These are phyloP conservation scores for Antedon mediterranea DNA, from an alignment of 53 echinoderm and acorn worm species.

Conservation along the genomic window DNA sequence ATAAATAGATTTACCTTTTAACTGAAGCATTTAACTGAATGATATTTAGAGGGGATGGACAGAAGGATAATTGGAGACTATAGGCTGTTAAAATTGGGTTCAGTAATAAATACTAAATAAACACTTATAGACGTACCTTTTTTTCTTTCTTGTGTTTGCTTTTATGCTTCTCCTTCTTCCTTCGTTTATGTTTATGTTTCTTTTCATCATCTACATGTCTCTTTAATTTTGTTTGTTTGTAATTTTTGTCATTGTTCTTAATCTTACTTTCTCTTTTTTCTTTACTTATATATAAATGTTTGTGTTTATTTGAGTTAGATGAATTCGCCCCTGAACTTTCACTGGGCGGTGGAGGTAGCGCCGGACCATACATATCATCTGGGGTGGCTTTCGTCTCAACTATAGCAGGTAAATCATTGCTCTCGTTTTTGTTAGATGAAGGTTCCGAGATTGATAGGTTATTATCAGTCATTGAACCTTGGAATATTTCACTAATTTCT, in stretches of 20 bases:
- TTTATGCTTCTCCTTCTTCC: not conserved
- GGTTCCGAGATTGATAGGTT: not conserved
- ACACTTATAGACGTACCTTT: too few species aligned
- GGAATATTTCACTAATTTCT: too few species aligned
- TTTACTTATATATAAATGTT: not conserved
- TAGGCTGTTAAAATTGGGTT: too few species aligned
- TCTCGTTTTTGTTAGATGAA: not conserved
- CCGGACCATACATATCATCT: not conserved
- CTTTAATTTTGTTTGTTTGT: not conserved
- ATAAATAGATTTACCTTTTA: not conserved
- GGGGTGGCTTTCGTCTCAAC: not conserved
- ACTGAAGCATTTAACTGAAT: not conserved
- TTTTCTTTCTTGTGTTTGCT: not conserved
- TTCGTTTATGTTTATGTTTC: not conserved
- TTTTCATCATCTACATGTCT: not conserved
- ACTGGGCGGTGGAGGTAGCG: not conserved
- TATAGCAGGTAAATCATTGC: not conserved
- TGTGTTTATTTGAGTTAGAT: not conserved
- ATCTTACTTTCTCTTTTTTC: not conserved
- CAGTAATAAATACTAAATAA: too few species aligned
- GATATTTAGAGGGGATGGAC: too few species aligned
- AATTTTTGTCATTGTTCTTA: not conserved
- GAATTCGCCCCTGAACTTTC: not conserved
- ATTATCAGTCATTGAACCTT: not conserved
- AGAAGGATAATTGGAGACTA: too few species aligned